Conservation (phyloP, 2,888 invertebrate genomes). For the Rhagonycha lutea region DNA sequence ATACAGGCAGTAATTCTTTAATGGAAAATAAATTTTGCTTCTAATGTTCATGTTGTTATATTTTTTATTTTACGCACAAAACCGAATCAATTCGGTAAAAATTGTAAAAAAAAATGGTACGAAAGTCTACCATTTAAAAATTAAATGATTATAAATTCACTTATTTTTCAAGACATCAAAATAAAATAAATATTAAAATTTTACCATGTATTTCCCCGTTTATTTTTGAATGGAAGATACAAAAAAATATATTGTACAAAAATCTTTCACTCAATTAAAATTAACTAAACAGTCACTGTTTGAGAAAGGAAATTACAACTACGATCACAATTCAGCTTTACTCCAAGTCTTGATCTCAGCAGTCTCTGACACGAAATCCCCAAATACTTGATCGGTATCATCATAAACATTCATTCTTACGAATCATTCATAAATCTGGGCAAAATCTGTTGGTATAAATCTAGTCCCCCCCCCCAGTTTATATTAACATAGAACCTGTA, state of each 20-base stretch:
- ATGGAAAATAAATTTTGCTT: not conserved
- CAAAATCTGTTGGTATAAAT: too few species aligned
- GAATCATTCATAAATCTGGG: too few species aligned
- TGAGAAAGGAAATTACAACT: not conserved
- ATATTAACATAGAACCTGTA: too few species aligned
- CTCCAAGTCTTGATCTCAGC: conserved; percentile 28
- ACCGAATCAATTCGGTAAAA: not conserved
- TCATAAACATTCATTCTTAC: too few species aligned
- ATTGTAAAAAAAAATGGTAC: not conserved
- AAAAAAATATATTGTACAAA: not conserved
- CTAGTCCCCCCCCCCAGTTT: too few species aligned
- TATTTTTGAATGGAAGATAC: not conserved
- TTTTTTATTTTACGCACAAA: not conserved
- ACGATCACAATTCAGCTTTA: not conserved
- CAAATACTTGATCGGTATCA: conserved; percentile 92
- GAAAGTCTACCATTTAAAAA: not conserved
- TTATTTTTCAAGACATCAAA: too few species aligned
- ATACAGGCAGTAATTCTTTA: not conserved
- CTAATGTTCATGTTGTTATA: too few species aligned
- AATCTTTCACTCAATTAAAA: not conserved
- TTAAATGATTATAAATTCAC: too few species aligned
- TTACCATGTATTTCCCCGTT: not conserved
- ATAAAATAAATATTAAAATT: too few species aligned
- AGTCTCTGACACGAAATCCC: conserved; percentile 84
- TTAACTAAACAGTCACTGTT: not conserved